Evolutionary conservation across 2,888 invertebrate species (phyloP).

Genomic region (Pterobdella sp.): DNA sequence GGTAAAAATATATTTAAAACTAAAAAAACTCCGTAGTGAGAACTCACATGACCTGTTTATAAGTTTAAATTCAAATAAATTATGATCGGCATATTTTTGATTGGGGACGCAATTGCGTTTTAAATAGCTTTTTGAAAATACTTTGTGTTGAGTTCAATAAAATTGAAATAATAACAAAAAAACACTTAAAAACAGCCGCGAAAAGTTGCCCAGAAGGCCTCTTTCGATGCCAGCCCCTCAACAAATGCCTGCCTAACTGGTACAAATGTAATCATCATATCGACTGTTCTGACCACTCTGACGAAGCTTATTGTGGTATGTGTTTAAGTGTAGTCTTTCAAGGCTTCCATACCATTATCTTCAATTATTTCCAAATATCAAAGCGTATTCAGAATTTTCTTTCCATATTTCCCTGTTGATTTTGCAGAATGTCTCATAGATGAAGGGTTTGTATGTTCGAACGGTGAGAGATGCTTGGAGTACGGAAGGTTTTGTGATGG

Average conservation of each 20-base stretch:
- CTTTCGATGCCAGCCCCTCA: conserved; percentile 9
- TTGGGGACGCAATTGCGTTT: neutral
- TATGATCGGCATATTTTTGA: neutral
- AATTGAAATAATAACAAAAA: neutral
- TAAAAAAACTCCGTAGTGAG: neutral
- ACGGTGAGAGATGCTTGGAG: conserved; percentile 17
- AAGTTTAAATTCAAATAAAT: no score
- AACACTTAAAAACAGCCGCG: neutral
- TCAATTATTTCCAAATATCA: no score
- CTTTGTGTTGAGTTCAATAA: neutral
- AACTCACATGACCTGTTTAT: neutral
- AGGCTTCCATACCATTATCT: neutral
- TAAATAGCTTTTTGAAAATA: neutral
- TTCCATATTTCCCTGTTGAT: neutral
- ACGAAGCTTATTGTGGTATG: conserved; percentile 28
- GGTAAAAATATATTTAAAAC: no score
- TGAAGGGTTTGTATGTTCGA: neutral
- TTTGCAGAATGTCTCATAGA: conserved; percentile 7
- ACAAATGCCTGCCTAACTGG: conserved; percentile 22
- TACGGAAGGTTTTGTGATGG: conserved; percentile 25
- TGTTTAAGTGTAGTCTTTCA: neutral
- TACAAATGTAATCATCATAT: conserved; percentile 21
- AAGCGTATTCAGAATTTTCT: no score
- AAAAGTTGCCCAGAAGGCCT: conserved; percentile 19
- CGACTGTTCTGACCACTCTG: conserved; percentile 27